Percentiles rank a stretch among this genome's conserved stretches.
These are phyloP conservation scores for Nilaparvata lugens DNA, from an alignment of 1,140 invertebrate genomes.

Conservation along the genomic window DNA sequence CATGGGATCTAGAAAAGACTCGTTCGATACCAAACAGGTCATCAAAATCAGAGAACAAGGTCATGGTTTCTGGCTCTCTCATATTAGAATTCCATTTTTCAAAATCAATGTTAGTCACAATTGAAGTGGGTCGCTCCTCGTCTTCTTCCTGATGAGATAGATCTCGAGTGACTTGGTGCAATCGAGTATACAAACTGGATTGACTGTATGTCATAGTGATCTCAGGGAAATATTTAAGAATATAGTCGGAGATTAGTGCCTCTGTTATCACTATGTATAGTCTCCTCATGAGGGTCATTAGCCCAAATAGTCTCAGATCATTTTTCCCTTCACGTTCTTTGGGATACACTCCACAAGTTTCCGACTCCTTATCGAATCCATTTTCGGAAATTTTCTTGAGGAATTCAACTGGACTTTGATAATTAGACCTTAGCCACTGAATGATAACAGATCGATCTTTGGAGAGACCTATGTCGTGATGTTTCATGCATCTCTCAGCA, in stretches of 20 bases:
- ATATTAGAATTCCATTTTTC: constrained; percentile 4
- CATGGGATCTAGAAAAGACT: constrained; percentile 3
- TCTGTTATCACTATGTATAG: neutral
- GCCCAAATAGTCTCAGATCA: no score
- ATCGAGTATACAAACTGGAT: neutral
- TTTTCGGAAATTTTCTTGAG: no score
- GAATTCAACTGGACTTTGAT: no score
- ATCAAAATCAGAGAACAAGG: neutral
- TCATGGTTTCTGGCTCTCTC: neutral
- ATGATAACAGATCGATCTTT: no score
- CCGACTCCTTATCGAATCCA: no score
- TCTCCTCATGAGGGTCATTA: no score
- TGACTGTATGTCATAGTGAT: neutral
- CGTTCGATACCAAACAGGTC: neutral
- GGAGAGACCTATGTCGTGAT: no score
- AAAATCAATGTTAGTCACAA: constrained; percentile 3
- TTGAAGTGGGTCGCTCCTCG: neutral
- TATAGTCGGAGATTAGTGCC: neutral
- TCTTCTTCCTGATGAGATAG: neutral
- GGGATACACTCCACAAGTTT: no score
- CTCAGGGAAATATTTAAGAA: neutral
- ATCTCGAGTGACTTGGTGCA: neutral
- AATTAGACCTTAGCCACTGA: no score
- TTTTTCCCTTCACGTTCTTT: no score
- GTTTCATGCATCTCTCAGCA: no score